These are phyloP conservation scores for Pterocles orientalis DNA, from an alignment of 2,113 vertebrate genomes.

Conservation along the genomic window DNA sequence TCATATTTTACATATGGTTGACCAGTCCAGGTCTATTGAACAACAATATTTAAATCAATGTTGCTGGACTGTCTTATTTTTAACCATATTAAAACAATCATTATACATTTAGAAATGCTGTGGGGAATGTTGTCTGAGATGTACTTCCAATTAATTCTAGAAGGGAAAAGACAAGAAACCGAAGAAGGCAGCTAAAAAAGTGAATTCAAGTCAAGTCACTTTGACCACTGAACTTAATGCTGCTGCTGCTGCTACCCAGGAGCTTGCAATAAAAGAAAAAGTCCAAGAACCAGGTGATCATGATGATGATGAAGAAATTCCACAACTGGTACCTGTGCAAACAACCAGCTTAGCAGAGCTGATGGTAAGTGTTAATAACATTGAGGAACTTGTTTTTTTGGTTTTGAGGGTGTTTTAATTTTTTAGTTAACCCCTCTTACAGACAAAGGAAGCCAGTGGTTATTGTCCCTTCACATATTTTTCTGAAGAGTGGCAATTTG, in stretches of 20 bases:
- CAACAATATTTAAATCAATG: not conserved
- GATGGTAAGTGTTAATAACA: slow-evolving; percentile 18
- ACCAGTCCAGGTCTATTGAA: not conserved
- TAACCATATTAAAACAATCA: not conserved
- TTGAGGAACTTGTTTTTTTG: not conserved
- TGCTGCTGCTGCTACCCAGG: not conserved
- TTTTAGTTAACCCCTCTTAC: not conserved
- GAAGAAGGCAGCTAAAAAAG: not conserved
- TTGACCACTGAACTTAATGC: not conserved
- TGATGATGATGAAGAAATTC: slow-evolving; percentile 58
- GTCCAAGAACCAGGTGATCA: not conserved
- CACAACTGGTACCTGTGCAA: slow-evolving; percentile 68
- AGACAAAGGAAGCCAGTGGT: not conserved
- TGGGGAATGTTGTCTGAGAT: not conserved
- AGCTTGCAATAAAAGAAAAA: not conserved
- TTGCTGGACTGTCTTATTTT: not conserved
- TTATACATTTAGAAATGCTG: not conserved
- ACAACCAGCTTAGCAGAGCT: not conserved
- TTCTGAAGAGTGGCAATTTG: not conserved
- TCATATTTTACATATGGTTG: not conserved
- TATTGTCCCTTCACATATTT: not conserved
- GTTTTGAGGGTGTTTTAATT: not conserved
- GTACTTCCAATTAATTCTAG: not conserved
- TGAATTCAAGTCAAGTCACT: not conserved
- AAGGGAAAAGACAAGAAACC: not conserved